Conservation (phyloP, 2,113 vertebrate genomes). For the Panurus biarmicus region DNA sequence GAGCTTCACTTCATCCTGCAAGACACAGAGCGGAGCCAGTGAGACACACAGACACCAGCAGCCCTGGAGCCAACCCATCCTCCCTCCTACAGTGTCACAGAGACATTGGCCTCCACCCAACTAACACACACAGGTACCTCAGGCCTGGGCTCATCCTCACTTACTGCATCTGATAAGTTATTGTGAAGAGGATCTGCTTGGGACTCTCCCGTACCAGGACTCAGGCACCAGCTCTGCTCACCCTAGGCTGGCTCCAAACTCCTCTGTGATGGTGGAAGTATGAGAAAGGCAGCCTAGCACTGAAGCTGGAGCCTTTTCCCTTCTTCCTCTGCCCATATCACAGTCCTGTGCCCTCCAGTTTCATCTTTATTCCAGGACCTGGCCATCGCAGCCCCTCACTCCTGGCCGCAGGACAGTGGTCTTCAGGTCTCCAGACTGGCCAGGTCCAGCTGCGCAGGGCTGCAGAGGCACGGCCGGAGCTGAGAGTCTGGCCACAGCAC, state of each 20-base stretch:
- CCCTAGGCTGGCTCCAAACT: not conserved
- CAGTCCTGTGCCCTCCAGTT: not conserved
- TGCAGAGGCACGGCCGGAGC: not conserved
- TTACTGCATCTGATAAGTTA: not conserved
- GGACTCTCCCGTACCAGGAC: not conserved
- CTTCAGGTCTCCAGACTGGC: not conserved
- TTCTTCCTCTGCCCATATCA: not conserved
- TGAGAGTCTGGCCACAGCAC: fast-evolving
- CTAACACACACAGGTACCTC: not conserved
- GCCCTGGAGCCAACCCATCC: not conserved
- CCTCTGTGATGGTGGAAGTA: not conserved
- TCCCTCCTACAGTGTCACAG: not conserved
- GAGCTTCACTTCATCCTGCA: constrained; percentile 87
- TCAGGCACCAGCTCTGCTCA: not conserved
- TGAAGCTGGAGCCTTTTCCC: not conserved
- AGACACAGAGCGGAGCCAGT: constrained; percentile 38
- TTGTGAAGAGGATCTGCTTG: not conserved
- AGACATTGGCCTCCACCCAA: not conserved
- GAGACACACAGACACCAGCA: not conserved
- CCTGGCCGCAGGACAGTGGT: not conserved
- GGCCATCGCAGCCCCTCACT: fast-evolving
- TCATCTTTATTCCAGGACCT: not conserved
- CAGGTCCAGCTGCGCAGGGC: not conserved
- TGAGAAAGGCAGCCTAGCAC: not conserved
- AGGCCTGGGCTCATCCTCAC: not conserved